A percentile compares a stretch with the other conserved stretches of the same genome.
phyloP scores from a whole-genome alignment of 2,113 vertebrate species.

The Psophia crepitans region DNA sequence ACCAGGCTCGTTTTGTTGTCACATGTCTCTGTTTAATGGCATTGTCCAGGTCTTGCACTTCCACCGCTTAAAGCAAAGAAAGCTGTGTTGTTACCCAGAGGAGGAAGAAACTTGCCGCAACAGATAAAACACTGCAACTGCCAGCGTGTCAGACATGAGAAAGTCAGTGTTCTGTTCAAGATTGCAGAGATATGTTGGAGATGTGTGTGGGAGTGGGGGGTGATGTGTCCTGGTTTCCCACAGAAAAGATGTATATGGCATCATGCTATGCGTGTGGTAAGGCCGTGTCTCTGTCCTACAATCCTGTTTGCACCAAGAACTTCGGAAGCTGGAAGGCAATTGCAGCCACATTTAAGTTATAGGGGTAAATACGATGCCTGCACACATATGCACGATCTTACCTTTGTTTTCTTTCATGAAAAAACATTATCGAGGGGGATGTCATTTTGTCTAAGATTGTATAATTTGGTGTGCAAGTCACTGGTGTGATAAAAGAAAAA shows the following conservation, averaged over 20 bases:
- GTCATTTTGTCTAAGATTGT: background rate
- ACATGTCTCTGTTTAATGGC: background rate
- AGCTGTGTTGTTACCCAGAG: background rate
- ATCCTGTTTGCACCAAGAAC: background rate
- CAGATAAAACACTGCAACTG: background rate
- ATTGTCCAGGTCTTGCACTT: background rate
- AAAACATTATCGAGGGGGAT: background rate
- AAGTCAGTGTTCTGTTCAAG: background rate
- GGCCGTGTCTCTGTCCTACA: background rate
- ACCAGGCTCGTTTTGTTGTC: background rate
- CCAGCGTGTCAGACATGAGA: rapidly evolving
- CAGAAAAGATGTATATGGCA: background rate
- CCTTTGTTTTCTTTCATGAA: background rate
- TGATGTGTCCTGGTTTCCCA: background rate
- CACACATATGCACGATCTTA: background rate
- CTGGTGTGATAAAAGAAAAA: background rate
- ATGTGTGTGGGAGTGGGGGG: too few species aligned
- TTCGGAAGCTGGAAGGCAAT: background rate
- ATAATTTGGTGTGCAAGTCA: background rate
- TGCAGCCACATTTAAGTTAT: background rate
- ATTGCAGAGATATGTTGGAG: background rate
- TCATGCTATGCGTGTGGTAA: rapidly evolving
- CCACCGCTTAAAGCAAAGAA: background rate
- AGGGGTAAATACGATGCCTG: background rate
- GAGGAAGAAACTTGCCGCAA: background rate